Evolutionary conservation across 2,797 vertebrate genomes (phyloP).

Genomic region (Poecilia gillii): DNA sequence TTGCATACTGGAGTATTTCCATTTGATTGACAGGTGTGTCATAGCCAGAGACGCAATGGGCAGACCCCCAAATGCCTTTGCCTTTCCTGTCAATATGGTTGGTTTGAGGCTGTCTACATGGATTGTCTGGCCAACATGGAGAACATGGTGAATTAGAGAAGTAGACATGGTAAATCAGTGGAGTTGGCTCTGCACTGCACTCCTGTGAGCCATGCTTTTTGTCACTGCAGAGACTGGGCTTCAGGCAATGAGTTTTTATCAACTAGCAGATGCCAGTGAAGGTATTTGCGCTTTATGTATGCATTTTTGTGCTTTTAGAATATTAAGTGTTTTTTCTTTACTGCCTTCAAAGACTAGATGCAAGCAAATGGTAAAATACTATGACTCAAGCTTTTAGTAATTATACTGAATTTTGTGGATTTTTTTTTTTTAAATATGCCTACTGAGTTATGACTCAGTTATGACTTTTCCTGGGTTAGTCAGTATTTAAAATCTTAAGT

Average conservation of each 20-base stretch:
- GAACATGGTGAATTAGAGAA: conserved; percentile 81
- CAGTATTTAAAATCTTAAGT: background rate
- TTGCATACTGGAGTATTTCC: conserved; percentile 63
- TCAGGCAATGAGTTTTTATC: conserved; percentile 63
- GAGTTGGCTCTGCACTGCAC: conserved; percentile 63
- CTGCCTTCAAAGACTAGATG: conserved; percentile 31
- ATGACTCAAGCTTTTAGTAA: conserved; percentile 5
- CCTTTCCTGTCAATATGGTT: conserved; percentile 70
- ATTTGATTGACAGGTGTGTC: conserved; percentile 79
- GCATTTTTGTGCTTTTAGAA: conserved; percentile 25
- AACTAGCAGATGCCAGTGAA: conserved; percentile 55
- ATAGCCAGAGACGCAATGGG: conserved; percentile 75
- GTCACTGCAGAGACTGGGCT: conserved; percentile 59
- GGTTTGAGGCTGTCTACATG: conserved; percentile 77
- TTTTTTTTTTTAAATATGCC: background rate
- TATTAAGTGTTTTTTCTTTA: conserved; percentile 22
- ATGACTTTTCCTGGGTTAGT: background rate
- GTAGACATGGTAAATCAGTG: conserved; percentile 81
- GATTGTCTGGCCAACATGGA: conserved; percentile 79
- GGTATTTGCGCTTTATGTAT: conserved; percentile 36
- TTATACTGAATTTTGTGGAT: background rate
- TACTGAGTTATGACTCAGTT: background rate
- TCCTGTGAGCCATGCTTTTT: conserved; percentile 68
- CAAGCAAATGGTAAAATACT: conserved; percentile 1
- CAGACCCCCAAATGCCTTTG: conserved; percentile 74